Percentiles rank a stretch among this genome's conserved stretches.
Conservation (phyloP, 2,797 vertebrate species). For the Gobio occitaniae region DNA sequence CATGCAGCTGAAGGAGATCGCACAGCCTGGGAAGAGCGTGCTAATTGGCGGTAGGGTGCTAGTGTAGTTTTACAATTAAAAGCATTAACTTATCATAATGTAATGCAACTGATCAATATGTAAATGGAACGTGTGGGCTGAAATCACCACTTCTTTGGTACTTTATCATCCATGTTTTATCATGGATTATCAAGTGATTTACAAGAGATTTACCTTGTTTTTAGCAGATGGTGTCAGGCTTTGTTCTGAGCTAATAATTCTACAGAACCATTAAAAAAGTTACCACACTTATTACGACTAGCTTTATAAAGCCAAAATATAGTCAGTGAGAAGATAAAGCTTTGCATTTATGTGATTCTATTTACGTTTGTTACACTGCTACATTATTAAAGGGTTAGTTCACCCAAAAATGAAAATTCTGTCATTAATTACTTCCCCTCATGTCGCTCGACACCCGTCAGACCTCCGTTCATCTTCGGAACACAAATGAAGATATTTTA, state of each 20-base stretch:
- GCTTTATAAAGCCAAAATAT: background rate
- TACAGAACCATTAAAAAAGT: background rate
- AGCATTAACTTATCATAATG: background rate
- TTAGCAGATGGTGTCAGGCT: background rate
- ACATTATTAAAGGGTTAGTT: background rate
- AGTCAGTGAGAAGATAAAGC: background rate
- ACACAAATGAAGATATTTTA: too few species aligned
- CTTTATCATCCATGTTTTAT: background rate
- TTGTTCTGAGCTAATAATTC: background rate
- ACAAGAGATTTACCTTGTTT: background rate
- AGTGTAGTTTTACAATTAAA: background rate
- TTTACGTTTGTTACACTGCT: too few species aligned
- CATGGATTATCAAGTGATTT: background rate
- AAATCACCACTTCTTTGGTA: background rate
- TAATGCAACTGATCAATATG: background rate
- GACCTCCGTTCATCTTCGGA: too few species aligned
- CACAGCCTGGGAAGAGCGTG: conserved; percentile 81
- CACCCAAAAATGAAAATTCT: too few species aligned
- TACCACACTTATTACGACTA: background rate
- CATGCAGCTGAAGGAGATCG: conserved; percentile 72
- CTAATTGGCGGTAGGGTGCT: conserved; percentile 82
- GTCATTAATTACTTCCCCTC: too few species aligned
- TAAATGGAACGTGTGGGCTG: background rate
- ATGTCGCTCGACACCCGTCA: too few species aligned
- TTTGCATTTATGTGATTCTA: background rate